Percentiles rank a stretch among this genome's conserved stretches.
These are phyloP conservation scores for Watsonalla cultraria DNA, from an alignment of 2,888 invertebrate genomes.

Conservation along the genomic window DNA sequence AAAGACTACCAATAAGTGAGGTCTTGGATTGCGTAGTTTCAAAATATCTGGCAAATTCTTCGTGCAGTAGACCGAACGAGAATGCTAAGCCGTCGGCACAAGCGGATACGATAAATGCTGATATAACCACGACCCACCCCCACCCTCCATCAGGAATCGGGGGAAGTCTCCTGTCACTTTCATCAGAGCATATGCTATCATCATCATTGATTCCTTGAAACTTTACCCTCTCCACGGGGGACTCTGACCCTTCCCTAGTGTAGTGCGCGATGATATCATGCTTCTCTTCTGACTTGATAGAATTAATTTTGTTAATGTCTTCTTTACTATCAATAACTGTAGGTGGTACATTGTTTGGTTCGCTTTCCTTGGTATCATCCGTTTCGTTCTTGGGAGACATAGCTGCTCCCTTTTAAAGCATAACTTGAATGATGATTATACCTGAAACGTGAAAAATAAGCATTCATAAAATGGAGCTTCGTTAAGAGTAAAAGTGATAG, in stretches of 20 bases:
- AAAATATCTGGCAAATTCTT: constrained; percentile 88
- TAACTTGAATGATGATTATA: constrained; percentile 6
- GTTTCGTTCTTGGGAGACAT: constrained; percentile 19
- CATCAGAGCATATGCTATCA: constrained; percentile 64
- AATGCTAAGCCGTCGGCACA: constrained; percentile 96
- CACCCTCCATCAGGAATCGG: constrained; percentile 90
- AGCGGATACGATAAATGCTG: constrained; percentile 90
- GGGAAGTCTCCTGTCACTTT: constrained; percentile 61
- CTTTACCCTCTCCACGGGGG: constrained; percentile 58
- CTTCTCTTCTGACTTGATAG: constrained; percentile 49
- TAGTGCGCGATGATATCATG: constrained; percentile 40
- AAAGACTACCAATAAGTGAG: constrained; percentile 92
- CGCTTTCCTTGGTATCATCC: constrained; percentile 14
- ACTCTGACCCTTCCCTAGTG: constrained; percentile 38
- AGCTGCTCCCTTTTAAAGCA: neutral
- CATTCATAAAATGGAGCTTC: too few relatives aligned
- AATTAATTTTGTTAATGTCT: constrained; percentile 59
- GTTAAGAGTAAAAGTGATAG: too few relatives aligned
- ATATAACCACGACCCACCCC: constrained; percentile 93
- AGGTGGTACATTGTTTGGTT: constrained; percentile 13
- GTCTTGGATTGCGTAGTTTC: constrained; percentile 89
- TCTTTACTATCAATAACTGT: constrained; percentile 22
- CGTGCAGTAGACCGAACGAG: constrained; percentile 93
- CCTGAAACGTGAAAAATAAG: constrained; percentile 5
- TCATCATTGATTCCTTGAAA: constrained; percentile 68